Percentiles rank a stretch among this genome's conserved stretches.
Evolutionary conservation across 2,888 invertebrate species (phyloP).

Genomic region (Sarcophaga variegata): DNA sequence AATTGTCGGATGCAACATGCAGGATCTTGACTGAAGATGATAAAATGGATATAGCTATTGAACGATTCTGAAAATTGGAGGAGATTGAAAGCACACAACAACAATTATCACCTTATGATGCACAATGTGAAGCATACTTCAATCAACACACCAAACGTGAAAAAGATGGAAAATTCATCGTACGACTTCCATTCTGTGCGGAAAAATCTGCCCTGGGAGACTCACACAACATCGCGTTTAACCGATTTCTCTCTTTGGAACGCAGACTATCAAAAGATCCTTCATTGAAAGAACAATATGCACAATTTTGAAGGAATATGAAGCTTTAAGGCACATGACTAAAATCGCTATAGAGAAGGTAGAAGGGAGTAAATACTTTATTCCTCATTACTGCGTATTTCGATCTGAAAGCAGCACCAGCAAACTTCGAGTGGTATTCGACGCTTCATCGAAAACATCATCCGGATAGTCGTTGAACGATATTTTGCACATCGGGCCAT

Average conservation of each 20-base stretch:
- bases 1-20: not conserved
- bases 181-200: constrained; percentile 16
- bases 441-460: not conserved
- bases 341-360: too few species aligned
- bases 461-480: not conserved
- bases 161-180: too few species aligned
- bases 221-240: constrained; percentile 9
- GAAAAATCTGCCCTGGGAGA: not conserved
- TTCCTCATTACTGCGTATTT: too few species aligned
- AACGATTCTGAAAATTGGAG: not conserved
- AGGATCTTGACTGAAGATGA: not conserved
- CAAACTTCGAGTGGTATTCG: too few species aligned
- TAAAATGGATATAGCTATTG: not conserved
- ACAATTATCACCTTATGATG: too few species aligned
- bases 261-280: constrained; percentile 2
- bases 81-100: not conserved
- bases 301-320: too few species aligned
- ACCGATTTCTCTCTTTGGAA: not conserved
- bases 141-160: too few species aligned
- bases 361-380: too few species aligned
- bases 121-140: too few species aligned
- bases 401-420: too few species aligned
- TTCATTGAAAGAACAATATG: not conserved
- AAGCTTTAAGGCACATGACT: too few species aligned
- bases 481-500: too few species aligned